These are phyloP conservation scores for Pipistrellus pygmaeus DNA, from an alignment of 2,797 vertebrate species.

Conservation along the genomic window DNA sequence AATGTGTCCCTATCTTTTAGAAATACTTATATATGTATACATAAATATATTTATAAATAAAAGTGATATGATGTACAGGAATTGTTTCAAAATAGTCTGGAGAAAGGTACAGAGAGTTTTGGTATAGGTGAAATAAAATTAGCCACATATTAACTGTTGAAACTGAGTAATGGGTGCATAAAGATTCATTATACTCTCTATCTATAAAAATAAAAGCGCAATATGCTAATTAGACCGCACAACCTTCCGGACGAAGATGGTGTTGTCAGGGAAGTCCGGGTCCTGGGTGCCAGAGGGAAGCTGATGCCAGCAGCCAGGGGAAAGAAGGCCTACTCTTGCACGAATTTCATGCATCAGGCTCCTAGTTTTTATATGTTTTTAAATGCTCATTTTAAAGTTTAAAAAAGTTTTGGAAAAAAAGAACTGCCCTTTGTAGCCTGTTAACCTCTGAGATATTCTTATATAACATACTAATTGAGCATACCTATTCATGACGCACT, in stretches of 20 bases:
- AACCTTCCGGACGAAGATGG: no score
- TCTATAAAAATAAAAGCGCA: no score
- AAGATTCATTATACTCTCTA: neutral
- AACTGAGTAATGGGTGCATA: neutral
- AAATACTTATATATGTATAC: neutral
- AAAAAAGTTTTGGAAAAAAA: neutral
- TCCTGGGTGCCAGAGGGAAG: no score
- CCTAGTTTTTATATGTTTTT: neutral
- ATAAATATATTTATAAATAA: slow-evolving; percentile 26
- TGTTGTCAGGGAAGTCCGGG: no score
- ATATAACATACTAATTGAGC: slow-evolving; percentile 3
- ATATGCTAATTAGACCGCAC: no score
- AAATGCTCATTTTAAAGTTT: slow-evolving; percentile 48
- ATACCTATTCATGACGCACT: neutral
- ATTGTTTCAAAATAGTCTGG: slow-evolving; percentile 23
- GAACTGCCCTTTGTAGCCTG: neutral
- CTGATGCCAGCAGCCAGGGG: no score
- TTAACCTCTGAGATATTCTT: slow-evolving; percentile 22
- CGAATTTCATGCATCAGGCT: no score
- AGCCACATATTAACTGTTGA: neutral
- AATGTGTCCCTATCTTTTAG: slow-evolving; percentile 2
- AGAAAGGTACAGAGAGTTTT: neutral
- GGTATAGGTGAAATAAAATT: slow-evolving; percentile 16
- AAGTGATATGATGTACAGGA: slow-evolving; percentile 10
- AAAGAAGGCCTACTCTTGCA: no score